Percentiles rank a stretch among this genome's conserved stretches.
These are phyloP conservation scores for Pseudotriccus pelzelni DNA, from an alignment of 2,797 vertebrate species.

Conservation along the genomic window DNA sequence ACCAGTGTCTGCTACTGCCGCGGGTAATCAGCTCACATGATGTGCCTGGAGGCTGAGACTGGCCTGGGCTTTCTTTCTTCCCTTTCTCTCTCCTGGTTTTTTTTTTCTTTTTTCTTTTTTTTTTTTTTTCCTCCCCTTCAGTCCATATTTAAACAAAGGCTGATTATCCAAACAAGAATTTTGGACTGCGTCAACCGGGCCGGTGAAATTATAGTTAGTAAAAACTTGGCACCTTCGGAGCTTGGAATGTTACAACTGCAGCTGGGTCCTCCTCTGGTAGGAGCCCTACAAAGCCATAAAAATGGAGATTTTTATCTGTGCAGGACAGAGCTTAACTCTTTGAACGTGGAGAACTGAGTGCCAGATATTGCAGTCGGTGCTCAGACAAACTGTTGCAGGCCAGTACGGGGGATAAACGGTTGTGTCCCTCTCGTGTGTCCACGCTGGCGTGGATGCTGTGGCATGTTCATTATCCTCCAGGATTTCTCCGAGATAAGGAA, in stretches of 20 bases:
- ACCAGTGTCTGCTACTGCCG: conserved; percentile 79
- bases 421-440: rapidly evolving
- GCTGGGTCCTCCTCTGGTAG: conserved; percentile 75
- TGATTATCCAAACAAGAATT: conserved; percentile 87
- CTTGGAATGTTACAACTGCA: conserved; percentile 78
- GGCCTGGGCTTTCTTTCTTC: conserved; percentile 67
- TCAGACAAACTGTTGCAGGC: background rate
- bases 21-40: conserved; percentile 89
- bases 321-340: conserved; percentile 75
- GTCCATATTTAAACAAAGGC: conserved; percentile 86
- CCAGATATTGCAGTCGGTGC: conserved; percentile 13
- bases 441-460: rapidly evolving
- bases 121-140: background rate
- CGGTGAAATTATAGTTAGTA: conserved; percentile 82
- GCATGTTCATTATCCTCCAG: background rate
- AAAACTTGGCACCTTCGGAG: conserved; percentile 81
- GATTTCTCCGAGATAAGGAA: background rate
- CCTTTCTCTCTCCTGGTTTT: background rate
- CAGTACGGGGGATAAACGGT: background rate
- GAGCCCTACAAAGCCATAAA: conserved; percentile 72
- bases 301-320: conserved; percentile 78
- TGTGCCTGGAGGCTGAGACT: conserved; percentile 81
- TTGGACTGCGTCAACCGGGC: conserved; percentile 74
- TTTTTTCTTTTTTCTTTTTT: conserved; percentile 15
- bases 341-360: conserved; percentile 43